A percentile compares a stretch with the other conserved stretches of the same genome.
Evolutionary conservation across 1,140 invertebrate species (phyloP).

Genomic region (Eciton burchellii): DNA sequence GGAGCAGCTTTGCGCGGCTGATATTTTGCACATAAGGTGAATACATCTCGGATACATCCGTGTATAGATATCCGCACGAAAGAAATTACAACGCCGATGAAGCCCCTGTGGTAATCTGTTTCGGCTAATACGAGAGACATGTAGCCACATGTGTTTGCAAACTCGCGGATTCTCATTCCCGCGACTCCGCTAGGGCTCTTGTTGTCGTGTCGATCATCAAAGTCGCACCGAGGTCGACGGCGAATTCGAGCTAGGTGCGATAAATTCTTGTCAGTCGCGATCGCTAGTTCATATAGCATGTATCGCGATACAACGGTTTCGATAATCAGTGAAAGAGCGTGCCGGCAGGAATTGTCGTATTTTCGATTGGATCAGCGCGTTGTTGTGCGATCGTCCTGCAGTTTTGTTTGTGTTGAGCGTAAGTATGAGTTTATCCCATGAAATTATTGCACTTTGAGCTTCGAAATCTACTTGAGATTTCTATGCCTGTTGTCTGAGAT

Average conservation of each 20-base stretch:
- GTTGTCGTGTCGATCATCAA: slow-evolving; percentile 59
- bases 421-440: slow-evolving; percentile 5
- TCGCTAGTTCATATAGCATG: slow-evolving; percentile 38
- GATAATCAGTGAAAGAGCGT: slow-evolving; percentile 13
- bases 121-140: slow-evolving; percentile 23
- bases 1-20: background rate
- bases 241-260: slow-evolving; percentile 25
- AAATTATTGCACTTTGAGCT: background rate
- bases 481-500: background rate
- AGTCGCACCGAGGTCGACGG: slow-evolving; percentile 59
- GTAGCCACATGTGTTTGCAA: slow-evolving; percentile 69
- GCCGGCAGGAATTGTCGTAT: background rate
- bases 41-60: background rate
- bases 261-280: slow-evolving; percentile 61
- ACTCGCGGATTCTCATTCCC: slow-evolving; percentile 59
- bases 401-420: background rate
- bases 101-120: slow-evolving; percentile 43
- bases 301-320: background rate
- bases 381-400: background rate
- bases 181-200: slow-evolving; percentile 69
- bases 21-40: slow-evolving; percentile 7
- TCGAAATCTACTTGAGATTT: background rate
- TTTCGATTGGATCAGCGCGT: slow-evolving; percentile 5
- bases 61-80: background rate
- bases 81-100: slow-evolving; percentile 16